Evolutionary conservation across 2,888 invertebrate species (phyloP), one percentile per base, ranked within the genome.

Genomic region (Caenorhabditis imperialis): DNA sequence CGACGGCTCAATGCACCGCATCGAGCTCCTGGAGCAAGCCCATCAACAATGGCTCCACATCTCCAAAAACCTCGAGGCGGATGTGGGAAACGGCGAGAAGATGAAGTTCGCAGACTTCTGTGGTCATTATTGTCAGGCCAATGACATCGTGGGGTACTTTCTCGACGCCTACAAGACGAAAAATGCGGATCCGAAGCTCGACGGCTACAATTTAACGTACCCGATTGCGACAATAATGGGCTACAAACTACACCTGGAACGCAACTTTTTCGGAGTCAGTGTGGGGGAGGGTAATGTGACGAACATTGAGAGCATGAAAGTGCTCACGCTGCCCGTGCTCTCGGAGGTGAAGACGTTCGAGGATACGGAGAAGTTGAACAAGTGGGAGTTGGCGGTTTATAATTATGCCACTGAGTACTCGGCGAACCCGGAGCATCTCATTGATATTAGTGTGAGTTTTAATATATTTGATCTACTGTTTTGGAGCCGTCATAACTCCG

Each of bases 261-360:
- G 84, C 12, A 85, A 86, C 67, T 85, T 86, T 50, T 86, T 81
- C 55, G 85, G 85, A 6, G 84, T 84, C 12, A 69, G 62, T 23
- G 55, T 61, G 1, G 51, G 62, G 25, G 48, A 51, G 10, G 45
- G 60, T 18, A 23, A 69, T 18, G 53, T 69, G 10, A 69, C 69
- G 2, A 69, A 69, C 25, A 69, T 69, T 47, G 22, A 51, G 33
- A 18, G 14, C 22, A 69, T 81, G 50, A 75, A 82, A 71, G 81
- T 84, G 20, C 35, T 81, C 27, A 57, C 75, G 3, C 25, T 75
- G 20, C 61, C 77, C 0, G 74, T 81, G 33, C 33, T 81, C 10
- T 74, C 77, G 2, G 81, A 81, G 53, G 77, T 79, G 20, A 75
- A 67, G 45, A 75, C 75, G 2, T 65, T 75, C n/a, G 78, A 76